These are phyloP conservation scores for Amphimedon queenslandica DNA, from an alignment of 37 sponge, comb jelly and placozoan species.

Conservation along the genomic window DNA sequence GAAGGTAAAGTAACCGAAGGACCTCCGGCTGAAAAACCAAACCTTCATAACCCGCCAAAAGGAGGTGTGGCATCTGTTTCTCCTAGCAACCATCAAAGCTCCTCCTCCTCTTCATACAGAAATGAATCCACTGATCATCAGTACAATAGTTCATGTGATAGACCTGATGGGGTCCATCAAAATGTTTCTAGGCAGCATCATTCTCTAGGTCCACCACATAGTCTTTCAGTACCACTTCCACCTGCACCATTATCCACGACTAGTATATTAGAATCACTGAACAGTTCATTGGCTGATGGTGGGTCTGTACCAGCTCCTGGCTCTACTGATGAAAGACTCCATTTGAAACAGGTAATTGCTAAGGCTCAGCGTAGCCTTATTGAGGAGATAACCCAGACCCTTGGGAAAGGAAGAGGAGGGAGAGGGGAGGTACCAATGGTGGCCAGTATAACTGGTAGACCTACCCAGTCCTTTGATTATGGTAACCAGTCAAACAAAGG, in stretches of 20 bases:
- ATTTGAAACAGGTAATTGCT: conserved; percentile 49
- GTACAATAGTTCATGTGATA: no score
- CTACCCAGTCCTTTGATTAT: conserved; percentile 54
- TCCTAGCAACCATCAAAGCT: no score
- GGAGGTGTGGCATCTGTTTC: no score
- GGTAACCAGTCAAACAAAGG: conserved; percentile 48
- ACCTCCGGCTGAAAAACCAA: neutral
- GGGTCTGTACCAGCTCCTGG: neutral
- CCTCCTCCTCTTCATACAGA: neutral
- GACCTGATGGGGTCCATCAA: no score
- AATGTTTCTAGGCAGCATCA: no score
- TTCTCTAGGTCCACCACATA: neutral
- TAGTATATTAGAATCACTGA: conserved; percentile 47
- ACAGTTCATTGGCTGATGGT: neutral
- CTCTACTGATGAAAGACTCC: neutral
- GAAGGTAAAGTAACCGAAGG: conserved; percentile 9
- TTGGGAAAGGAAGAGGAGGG: neutral
- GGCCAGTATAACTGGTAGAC: neutral
- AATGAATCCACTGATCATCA: no score
- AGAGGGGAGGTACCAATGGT: neutral
- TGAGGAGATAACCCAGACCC: conserved; percentile 13
- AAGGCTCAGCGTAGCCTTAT: conserved; percentile 42
- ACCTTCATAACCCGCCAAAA: no score
- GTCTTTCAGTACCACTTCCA: conserved; percentile 46
- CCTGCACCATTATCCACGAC: conserved; percentile 32